Conservation (phyloP, 2,888 invertebrate species). For the Phaonia tiefii region DNA sequence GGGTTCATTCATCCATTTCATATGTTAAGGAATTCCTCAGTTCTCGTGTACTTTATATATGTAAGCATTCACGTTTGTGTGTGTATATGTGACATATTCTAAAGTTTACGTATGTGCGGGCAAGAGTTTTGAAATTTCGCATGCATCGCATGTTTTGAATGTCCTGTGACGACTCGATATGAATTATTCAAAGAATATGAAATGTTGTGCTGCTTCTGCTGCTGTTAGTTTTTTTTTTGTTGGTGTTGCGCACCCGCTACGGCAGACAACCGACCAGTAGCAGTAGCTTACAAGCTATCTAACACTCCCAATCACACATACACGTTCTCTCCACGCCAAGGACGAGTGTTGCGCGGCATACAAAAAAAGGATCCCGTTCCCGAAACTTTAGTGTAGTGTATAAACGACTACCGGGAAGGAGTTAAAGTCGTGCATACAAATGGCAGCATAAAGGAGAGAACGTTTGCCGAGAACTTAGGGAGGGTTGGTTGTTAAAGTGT, state of each 20-base stretch:
- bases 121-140: constrained; percentile 76
- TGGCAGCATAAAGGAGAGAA: neutral
- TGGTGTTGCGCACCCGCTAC: constrained; percentile 56
- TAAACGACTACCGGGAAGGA: constrained; percentile 62
- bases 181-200: constrained; percentile 80
- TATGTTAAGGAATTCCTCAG: constrained; percentile 23
- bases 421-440: constrained; percentile 65
- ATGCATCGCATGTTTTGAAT: constrained; percentile 80
- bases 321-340: constrained; percentile 72
- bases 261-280: constrained; percentile 71
- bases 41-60: neutral
- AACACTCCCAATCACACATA: constrained; percentile 19
- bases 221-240: constrained; percentile 12
- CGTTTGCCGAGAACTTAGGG: neutral
- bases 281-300: constrained; percentile 52
- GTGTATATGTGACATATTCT: too few relatives aligned
- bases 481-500: constrained; percentile 18
- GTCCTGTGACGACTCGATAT: constrained; percentile 79
- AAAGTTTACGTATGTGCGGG: constrained; percentile 23
- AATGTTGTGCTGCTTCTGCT: constrained; percentile 48
- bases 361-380: neutral
- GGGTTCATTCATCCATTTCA: constrained; percentile 49
- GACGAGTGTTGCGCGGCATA: constrained; percentile 79
- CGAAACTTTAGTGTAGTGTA: constrained; percentile 42
- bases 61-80: too few relatives aligned